phyloP scores from a whole-genome alignment of 2,113 vertebrate species.

The Camelus bactrianus region DNA sequence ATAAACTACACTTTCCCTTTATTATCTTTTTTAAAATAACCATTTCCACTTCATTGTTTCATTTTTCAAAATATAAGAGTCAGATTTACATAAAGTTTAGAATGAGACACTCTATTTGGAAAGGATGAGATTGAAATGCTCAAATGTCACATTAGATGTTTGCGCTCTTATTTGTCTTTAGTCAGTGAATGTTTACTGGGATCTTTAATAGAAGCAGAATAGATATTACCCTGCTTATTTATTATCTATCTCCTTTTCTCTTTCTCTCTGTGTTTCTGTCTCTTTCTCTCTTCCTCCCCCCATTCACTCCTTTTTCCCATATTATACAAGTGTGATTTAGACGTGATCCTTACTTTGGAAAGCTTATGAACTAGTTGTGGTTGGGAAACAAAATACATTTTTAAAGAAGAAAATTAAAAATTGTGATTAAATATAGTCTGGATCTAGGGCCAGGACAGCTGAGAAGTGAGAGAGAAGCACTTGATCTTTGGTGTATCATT shows the following conservation, averaged over 20 bases:
- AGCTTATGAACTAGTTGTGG: constrained; percentile 3
- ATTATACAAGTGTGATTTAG: not conserved
- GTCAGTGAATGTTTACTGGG: not conserved
- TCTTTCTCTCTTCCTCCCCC: not conserved
- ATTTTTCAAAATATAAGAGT: not conserved
- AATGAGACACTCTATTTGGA: not conserved
- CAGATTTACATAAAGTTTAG: not conserved
- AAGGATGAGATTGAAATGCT: not conserved
- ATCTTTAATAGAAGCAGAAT: not conserved
- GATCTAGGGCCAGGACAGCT: not conserved
- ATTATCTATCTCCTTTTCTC: not conserved
- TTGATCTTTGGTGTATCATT: constrained; percentile 48
- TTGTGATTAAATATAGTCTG: constrained; percentile 14
- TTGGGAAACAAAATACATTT: not conserved
- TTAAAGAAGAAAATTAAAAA: constrained; percentile 23
- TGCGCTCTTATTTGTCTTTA: not conserved
- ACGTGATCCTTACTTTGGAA: not conserved
- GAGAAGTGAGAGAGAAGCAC: not conserved
- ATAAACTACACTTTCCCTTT: not conserved
- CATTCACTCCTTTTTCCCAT: not conserved
- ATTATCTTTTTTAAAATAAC: not conserved
- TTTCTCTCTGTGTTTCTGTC: not conserved
- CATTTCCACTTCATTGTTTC: not conserved
- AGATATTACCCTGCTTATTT: not conserved
- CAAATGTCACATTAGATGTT: not conserved